Evolutionary conservation across 1,140 invertebrate genomes (phyloP).

Genomic region (Agraylea sexmaculata): DNA sequence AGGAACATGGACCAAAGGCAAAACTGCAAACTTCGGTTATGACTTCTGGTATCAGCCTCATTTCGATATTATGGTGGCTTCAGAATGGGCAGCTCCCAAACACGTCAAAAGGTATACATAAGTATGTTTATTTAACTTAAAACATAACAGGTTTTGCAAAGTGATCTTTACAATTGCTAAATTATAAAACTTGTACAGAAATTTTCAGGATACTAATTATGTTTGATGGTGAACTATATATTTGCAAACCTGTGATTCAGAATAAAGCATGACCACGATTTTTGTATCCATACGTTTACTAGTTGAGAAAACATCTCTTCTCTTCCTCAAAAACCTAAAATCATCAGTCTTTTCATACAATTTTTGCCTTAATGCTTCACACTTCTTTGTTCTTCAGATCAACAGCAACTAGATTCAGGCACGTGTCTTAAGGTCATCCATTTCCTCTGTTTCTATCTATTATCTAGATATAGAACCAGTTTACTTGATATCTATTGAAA

Average conservation of each 20-base stretch:
- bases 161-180: slow-evolving; percentile 10
- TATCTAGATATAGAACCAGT: too few relatives aligned
- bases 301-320: too few relatives aligned
- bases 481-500: too few relatives aligned
- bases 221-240: neutral
- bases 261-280: too few relatives aligned
- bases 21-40: slow-evolving; percentile 57
- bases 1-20: slow-evolving; percentile 55
- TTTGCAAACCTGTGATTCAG: neutral
- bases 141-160: neutral
- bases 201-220: neutral
- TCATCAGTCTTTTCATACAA: too few relatives aligned
- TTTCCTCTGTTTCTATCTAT: too few relatives aligned
- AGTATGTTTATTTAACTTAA: slow-evolving; percentile 6
- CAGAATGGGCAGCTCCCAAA: slow-evolving; percentile 86
- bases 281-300: too few relatives aligned
- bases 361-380: too few relatives aligned
- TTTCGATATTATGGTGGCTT: slow-evolving; percentile 78
- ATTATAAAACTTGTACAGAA: slow-evolving; percentile 1
- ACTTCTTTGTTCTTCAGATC: too few relatives aligned
- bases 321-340: too few relatives aligned
- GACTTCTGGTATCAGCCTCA: slow-evolving; percentile 96
- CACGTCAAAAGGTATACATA: slow-evolving; percentile 51
- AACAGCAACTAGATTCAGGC: too few relatives aligned
- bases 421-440: too few relatives aligned